These are phyloP conservation scores for Notoglanidium macrostoma DNA, from an alignment of 2,797 vertebrate genomes.

Conservation along the genomic window DNA sequence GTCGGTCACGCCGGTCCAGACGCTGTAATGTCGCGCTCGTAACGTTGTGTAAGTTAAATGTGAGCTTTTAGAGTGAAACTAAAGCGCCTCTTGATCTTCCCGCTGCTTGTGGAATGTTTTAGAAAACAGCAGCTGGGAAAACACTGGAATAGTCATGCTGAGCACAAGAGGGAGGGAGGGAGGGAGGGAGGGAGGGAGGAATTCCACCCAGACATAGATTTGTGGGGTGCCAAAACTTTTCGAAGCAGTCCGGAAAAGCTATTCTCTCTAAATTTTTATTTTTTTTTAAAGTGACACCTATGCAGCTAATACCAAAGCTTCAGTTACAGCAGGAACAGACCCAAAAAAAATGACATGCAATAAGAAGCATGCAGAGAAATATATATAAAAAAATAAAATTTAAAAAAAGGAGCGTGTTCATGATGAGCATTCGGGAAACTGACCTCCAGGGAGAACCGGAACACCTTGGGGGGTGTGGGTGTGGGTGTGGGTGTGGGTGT, in stretches of 20 bases:
- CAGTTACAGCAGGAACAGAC: background rate
- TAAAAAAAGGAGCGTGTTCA: background rate
- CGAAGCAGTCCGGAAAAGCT: background rate
- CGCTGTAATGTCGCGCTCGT: background rate
- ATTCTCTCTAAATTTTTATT: too few species aligned
- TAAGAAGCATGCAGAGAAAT: too few species aligned
- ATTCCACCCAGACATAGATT: conserved; percentile 8
- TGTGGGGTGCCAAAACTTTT: conserved; percentile 8
- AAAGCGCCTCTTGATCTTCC: background rate
- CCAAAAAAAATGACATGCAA: background rate
- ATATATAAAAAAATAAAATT: too few species aligned
- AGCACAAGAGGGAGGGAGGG: background rate
- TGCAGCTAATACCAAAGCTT: conserved; percentile 19
- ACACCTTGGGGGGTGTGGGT: background rate
- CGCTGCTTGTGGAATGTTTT: background rate
- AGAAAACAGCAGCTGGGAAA: conserved; percentile 1
- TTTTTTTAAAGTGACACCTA: background rate
- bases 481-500: too few species aligned
- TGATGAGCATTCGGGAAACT: background rate
- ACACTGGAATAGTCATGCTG: background rate
- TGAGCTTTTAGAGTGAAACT: background rate
- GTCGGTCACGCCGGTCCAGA: background rate
- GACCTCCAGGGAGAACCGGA: background rate
- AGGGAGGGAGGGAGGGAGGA: background rate
- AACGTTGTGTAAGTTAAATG: background rate